Evolutionary conservation across 2,888 invertebrate species (phyloP), one percentile per base, ranked within the genome.

Genomic region (Melieria picta): DNA sequence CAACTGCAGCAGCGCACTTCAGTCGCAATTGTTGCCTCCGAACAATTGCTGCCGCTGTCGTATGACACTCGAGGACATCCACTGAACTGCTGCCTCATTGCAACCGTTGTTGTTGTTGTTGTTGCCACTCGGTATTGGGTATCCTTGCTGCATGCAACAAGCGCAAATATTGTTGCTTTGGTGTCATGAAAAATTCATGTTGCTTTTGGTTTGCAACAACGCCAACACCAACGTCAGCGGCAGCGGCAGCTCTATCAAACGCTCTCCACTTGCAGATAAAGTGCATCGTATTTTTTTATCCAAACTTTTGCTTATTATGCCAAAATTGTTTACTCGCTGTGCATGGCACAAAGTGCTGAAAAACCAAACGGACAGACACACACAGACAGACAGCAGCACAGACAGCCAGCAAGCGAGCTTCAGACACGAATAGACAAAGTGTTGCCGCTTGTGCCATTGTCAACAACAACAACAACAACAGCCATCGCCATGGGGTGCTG

Each of bases 251-350:
- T 13, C 13, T 47, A 11, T 16, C 16, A 43, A 30, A 47, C 13
- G 47, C 30, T 43, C 4, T 13, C 7, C 13, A 30, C 48, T 30
- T 48, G 30, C 48, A 50, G 43, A 58, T 58, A 58, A 58, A 67
- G 58, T 67, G 11, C 67, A 50, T 13, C 55, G 50, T 50, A 50
- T 50, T 10, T 50, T 16, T 30, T 67, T 67, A 52, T 67, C 50
- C 57, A 67, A 67, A 67, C 64, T 68, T 72, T 50, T 71, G 72
- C 71, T 72, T 71, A 76, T 76, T 77, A 77, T 77, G 76, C 76
- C 74, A 69, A 76, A 75, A 74, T 76, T 73, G 61, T 75, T 76
- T 74, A 72, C 64, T 58, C 71, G 63, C 61, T 65, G 30, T 66
- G n/a, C 61, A 71, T 16, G n/a, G 13, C 57, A 13, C n/a, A 16